Evolutionary conservation across 1,140 invertebrate genomes (phyloP).

Genomic region (Tetranychus urticae): DNA sequence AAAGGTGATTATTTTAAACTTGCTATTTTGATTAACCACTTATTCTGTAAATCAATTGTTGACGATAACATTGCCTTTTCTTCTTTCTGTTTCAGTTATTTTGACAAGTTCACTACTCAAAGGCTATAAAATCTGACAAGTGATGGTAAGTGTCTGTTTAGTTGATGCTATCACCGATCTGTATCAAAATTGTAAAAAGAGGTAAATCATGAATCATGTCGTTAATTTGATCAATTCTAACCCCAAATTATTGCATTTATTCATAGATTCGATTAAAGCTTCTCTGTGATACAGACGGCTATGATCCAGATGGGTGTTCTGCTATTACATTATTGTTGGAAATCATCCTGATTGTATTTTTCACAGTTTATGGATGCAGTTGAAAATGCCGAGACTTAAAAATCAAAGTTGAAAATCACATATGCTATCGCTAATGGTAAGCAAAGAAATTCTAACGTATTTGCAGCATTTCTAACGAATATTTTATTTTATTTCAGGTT

Average conservation of each 20-base stretch:
- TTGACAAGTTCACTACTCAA: constrained; percentile 1
- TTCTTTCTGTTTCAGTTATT: neutral
- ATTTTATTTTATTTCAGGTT: neutral
- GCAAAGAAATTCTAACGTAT: neutral
- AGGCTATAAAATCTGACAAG: neutral
- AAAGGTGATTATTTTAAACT: neutral
- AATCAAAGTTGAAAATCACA: too few species aligned
- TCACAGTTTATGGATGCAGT: too few species aligned
- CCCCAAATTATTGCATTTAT: neutral
- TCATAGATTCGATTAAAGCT: neutral
- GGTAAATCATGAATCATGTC: neutral
- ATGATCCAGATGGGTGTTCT: constrained; percentile 6
- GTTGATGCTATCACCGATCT: neutral
- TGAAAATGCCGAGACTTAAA: too few species aligned
- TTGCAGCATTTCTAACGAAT: neutral
- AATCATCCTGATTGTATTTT: too few species aligned
- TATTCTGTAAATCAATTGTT: too few species aligned
- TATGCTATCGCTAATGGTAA: too few species aligned
- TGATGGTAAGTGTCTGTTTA: neutral
- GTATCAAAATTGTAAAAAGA: constrained; percentile 2
- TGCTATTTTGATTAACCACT: too few species aligned
- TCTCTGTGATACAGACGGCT: constrained; percentile 2
- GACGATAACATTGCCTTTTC: too few species aligned
- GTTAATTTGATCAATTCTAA: neutral
- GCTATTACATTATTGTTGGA: neutral